Evolutionary conservation across 1,140 invertebrate species (phyloP).

Genomic region (Monomorium pharaonis): DNA sequence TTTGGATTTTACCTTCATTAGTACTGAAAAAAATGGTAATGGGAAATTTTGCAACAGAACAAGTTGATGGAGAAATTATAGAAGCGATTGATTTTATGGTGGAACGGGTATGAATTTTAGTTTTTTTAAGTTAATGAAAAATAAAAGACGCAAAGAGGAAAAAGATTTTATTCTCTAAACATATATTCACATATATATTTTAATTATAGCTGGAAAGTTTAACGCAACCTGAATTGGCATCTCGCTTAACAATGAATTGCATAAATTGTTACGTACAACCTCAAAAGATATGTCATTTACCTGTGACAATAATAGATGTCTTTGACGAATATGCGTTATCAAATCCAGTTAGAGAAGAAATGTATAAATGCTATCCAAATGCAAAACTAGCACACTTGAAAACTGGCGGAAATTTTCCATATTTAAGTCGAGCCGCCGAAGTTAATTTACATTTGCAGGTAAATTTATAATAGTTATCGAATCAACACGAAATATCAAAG

Average conservation of each 20-base stretch:
- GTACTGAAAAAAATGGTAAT: slow-evolving; percentile 96
- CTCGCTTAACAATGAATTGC: slow-evolving; percentile 95
- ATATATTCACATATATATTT: not conserved
- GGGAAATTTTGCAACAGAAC: slow-evolving; percentile 91
- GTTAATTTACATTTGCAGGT: slow-evolving; percentile 96
- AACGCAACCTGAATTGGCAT: slow-evolving; percentile 93
- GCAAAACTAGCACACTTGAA: slow-evolving; percentile 96
- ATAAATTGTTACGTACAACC: slow-evolving; percentile 92
- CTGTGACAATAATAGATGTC: slow-evolving; percentile 95
- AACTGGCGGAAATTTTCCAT: slow-evolving; percentile 96
- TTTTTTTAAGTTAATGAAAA: not conserved
- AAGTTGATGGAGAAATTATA: slow-evolving; percentile 91
- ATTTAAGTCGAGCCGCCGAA: slow-evolving; percentile 94
- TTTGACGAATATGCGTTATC: slow-evolving; percentile 96
- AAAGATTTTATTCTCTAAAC: not conserved
- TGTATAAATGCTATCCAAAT: slow-evolving; percentile 95
- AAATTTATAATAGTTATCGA: slow-evolving; percentile 46
- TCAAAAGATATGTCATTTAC: slow-evolving; percentile 89
- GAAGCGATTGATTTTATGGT: slow-evolving; percentile 97
- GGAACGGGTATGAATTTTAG: slow-evolving; percentile 88
- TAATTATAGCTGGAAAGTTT: slow-evolving; percentile 91
- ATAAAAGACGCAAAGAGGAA: not conserved
- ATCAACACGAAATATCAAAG: not conserved
- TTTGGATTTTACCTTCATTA: slow-evolving; percentile 95
- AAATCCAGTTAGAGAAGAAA: slow-evolving; percentile 90